Percentiles rank a stretch among this genome's conserved stretches.
Evolutionary conservation across 2,797 vertebrate genomes (phyloP).

Genomic region (Chiloscyllium punctatum): DNA sequence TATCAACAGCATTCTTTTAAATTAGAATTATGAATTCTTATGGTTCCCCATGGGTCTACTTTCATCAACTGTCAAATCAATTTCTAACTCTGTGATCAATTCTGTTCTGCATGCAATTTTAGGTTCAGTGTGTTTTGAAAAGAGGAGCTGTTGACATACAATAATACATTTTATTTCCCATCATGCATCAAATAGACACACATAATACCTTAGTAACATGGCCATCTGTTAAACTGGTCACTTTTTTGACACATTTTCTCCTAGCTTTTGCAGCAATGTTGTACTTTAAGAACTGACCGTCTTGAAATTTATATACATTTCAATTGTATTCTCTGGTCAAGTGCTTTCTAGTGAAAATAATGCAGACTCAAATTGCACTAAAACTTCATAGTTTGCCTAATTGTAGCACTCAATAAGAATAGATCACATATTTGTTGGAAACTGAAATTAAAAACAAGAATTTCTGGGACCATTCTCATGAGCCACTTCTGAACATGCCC

Average conservation of each 20-base stretch:
- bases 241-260: neutral
- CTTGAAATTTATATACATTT: neutral
- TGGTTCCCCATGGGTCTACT: neutral
- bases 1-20: neutral
- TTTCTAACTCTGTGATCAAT: neutral
- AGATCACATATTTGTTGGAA: neutral
- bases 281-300: neutral
- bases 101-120: neutral
- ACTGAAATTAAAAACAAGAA: neutral
- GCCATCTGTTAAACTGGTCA: neutral
- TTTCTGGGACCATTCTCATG: neutral
- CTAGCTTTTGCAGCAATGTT: neutral
- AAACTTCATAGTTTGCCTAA: neutral
- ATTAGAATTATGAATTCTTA: neutral
- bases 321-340: neutral
- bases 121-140: neutral
- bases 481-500: no score
- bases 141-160: neutral
- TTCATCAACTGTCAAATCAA: conserved; percentile 13
- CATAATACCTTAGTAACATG: neutral
- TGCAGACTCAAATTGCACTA: neutral
- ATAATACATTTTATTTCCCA: neutral
- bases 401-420: neutral
- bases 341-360: neutral
- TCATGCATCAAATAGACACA: neutral